Conservation (phyloP, 2,888 invertebrate genomes). For the Ypsolopha scabrella region DNA sequence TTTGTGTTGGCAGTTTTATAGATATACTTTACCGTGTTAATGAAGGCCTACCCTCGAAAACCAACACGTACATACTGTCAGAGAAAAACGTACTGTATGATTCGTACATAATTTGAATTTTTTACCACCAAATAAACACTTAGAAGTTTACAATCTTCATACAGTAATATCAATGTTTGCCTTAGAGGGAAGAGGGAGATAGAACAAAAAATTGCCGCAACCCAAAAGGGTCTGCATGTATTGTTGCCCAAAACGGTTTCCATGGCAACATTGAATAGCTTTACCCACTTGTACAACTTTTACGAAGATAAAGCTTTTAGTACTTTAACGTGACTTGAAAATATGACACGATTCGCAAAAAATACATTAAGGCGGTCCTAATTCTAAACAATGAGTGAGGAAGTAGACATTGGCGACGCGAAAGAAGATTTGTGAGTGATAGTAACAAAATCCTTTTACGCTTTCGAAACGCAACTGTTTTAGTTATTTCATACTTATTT, state of each 20-base stretch:
- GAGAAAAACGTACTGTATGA: no score
- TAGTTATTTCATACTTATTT: background rate
- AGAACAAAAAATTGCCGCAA: background rate
- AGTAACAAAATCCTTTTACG: background rate
- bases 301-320: background rate
- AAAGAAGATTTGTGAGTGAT: background rate
- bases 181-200: background rate
- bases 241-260: constrained; percentile 48
- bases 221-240: constrained; percentile 6
- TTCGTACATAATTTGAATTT: no score
- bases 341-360: background rate
- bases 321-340: no score
- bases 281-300: constrained; percentile 13
- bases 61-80: no score
- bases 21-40: no score
- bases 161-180: no score
- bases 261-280: constrained; percentile 62
- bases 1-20: no score
- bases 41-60: no score
- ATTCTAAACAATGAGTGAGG: background rate
- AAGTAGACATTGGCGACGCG: background rate
- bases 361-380: background rate
- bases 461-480: background rate
- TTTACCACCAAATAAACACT: no score
- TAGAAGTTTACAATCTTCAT: no score